A percentile compares a stretch with the other conserved stretches of the same genome.
phyloP scores from a whole-genome alignment of 2,888 invertebrate genomes.

The Tyria jacobaeae region DNA sequence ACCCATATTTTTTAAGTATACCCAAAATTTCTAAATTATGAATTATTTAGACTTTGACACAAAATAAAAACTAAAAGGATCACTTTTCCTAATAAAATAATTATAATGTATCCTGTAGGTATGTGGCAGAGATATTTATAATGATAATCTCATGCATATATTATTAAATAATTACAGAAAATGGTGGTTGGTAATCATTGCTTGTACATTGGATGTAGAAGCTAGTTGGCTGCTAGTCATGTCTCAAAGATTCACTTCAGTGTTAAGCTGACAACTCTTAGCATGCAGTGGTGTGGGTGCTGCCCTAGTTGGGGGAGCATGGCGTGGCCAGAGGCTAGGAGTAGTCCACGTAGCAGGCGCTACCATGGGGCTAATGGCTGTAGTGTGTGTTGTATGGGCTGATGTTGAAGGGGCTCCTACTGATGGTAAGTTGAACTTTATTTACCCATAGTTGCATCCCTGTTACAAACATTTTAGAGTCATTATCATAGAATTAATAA shows the following conservation, averaged over 20 bases:
- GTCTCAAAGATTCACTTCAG: conserved; percentile 88
- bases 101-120: neutral
- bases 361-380: conserved; percentile 92
- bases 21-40: too few species aligned
- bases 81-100: too few species aligned
- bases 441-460: neutral
- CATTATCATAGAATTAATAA: neutral
- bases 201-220: conserved; percentile 94
- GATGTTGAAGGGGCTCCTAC: conserved; percentile 91
- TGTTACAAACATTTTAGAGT: too few species aligned
- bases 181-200: conserved; percentile 91
- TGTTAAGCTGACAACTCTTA: conserved; percentile 90
- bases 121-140: neutral
- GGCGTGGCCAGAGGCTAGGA: conserved; percentile 91
- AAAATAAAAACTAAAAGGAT: too few species aligned
- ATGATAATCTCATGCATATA: neutral
- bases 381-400: conserved; percentile 93
- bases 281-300: conserved; percentile 95
- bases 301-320: conserved; percentile 92
- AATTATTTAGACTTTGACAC: too few species aligned
- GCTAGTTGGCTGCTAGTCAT: conserved; percentile 93
- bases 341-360: conserved; percentile 93
- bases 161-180: conserved; percentile 63
- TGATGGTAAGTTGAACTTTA: conserved; percentile 77
- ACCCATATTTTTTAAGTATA: too few species aligned